Evolutionary conservation across 2,797 vertebrate species (phyloP).

Genomic region (Phalanger gymnotis): DNA sequence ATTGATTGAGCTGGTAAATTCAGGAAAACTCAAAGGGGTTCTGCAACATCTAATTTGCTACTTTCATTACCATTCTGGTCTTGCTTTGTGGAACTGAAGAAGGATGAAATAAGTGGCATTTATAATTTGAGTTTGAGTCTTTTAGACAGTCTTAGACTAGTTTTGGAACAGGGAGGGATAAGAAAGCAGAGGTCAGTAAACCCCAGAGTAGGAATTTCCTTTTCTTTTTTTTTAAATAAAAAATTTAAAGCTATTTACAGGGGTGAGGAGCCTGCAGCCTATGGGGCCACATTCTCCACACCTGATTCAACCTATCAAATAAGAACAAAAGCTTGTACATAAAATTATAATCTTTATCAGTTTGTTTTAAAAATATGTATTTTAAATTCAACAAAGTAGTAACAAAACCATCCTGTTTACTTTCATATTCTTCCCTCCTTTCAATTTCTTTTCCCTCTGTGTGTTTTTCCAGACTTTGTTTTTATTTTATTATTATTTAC

Average conservation of each 20-base stretch:
- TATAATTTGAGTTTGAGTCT: not conserved
- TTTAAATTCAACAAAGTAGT: not conserved
- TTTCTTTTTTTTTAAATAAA: not conserved
- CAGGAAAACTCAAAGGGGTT: not conserved
- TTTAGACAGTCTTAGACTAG: not conserved
- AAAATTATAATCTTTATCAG: not conserved
- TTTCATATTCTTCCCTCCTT: not conserved
- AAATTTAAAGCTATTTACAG: not conserved
- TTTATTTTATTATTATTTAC: not conserved
- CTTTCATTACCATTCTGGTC: not conserved
- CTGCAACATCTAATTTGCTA: not conserved
- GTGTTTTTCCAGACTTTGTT: not conserved
- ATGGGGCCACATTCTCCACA: no score
- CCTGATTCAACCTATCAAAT: not conserved
- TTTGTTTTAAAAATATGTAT: not conserved
- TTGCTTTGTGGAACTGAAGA: not conserved
- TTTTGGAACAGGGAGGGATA: not conserved
- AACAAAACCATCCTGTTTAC: not conserved
- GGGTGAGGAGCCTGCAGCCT: no score
- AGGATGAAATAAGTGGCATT: not conserved
- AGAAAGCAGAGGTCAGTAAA: not conserved
- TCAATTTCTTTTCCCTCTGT: not conserved
- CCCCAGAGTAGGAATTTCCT: not conserved
- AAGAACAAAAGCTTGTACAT: not conserved
- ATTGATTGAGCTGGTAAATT: not conserved